A percentile compares a stretch with the other conserved stretches of the same genome.
Conservation (phyloP, 2,797 vertebrate species). For the Hozukius guyotensis region DNA sequence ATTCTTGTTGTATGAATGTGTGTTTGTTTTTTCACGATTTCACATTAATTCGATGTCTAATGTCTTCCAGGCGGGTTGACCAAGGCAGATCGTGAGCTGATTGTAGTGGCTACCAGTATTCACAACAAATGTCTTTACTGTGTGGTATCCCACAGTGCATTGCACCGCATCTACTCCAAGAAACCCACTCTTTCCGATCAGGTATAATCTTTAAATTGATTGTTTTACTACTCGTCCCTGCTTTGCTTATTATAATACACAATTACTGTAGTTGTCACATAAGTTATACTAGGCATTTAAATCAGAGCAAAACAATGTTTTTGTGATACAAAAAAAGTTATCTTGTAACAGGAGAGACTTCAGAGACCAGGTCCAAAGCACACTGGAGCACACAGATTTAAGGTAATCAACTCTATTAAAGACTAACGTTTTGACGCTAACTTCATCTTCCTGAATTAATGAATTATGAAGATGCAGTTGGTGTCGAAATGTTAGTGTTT, state of each 20-base stretch:
- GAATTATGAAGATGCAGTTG: too few species aligned
- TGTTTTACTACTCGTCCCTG: not conserved
- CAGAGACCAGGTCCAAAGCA: too few species aligned
- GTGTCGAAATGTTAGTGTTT: too few species aligned
- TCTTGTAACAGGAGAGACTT: too few species aligned
- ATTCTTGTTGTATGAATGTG: not conserved
- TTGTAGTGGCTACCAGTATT: constrained; percentile 87
- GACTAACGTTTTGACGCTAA: too few species aligned
- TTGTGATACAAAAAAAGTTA: not conserved
- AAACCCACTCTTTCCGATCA: constrained; percentile 87
- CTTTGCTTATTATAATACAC: not conserved
- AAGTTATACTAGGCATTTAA: not conserved
- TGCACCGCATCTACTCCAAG: constrained; percentile 89
- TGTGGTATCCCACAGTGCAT: constrained; percentile 87
- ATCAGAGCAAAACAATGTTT: not conserved
- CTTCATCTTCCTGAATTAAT: accelerated
- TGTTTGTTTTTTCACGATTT: not conserved
- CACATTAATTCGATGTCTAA: not conserved
- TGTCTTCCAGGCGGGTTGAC: constrained; percentile 83
- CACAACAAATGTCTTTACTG: constrained; percentile 89
- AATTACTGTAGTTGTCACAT: not conserved
- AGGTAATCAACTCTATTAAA: too few species aligned
- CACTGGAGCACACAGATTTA: too few species aligned
- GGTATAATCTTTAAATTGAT: constrained; percentile 65
- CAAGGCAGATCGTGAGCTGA: constrained; percentile 89